Conservation (phyloP, 2,113 vertebrate species). For the Mormyrus lacerda region DNA sequence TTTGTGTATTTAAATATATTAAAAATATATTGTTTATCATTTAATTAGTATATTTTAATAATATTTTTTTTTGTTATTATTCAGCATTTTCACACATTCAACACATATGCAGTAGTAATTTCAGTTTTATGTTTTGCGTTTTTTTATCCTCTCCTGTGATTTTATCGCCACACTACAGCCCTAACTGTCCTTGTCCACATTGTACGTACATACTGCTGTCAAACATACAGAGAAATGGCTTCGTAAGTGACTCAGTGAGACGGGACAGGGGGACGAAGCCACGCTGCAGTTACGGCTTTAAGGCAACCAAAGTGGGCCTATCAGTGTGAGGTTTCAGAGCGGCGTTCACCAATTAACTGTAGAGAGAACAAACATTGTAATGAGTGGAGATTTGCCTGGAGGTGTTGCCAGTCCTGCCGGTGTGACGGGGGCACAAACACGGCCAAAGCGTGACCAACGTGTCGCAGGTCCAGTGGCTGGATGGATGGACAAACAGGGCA, state of each 20-base stretch:
- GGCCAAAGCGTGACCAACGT: constrained; percentile 47
- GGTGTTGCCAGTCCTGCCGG: constrained; percentile 35
- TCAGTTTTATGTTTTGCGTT: background rate
- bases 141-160: background rate
- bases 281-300: constrained; percentile 50
- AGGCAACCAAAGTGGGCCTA: constrained; percentile 48
- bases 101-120: background rate
- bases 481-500: background rate
- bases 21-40: no score
- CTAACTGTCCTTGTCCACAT: constrained; percentile 19
- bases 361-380: constrained; percentile 8
- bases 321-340: constrained; percentile 58
- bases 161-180: background rate
- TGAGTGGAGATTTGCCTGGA: constrained; percentile 34
- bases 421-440: constrained; percentile 48
- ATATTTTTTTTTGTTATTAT: background rate
- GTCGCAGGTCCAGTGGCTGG: constrained; percentile 42
- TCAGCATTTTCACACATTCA: background rate
- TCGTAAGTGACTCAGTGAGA: constrained; percentile 44
- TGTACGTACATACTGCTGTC: constrained; percentile 45
- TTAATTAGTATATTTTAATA: background rate
- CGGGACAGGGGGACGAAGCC: constrained; percentile 43
- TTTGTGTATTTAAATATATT: background rate
- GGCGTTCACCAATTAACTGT: constrained; percentile 48
- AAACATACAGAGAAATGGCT: constrained; percentile 22